These are phyloP conservation scores for Macaria liturata DNA, from an alignment of 2,888 invertebrate genomes.

Conservation along the genomic window DNA sequence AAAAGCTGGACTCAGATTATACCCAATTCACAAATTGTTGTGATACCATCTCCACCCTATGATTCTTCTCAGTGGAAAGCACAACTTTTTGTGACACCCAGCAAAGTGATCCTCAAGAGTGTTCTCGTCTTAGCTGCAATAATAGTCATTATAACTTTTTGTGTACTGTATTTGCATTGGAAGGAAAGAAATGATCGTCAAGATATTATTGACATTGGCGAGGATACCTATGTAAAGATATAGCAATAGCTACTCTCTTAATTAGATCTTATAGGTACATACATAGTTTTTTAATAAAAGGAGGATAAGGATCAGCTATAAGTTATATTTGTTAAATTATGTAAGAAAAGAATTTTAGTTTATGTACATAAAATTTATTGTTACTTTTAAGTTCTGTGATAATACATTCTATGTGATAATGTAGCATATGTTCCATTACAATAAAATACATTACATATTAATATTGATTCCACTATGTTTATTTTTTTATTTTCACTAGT, in stretches of 20 bases:
- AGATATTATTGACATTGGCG: conserved; percentile 76
- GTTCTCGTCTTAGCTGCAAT: conserved; percentile 94
- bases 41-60: conserved; percentile 93
- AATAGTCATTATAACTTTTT: conserved; percentile 91
- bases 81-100: conserved; percentile 97
- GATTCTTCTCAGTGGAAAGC: conserved; percentile 93
- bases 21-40: conserved; percentile 98
- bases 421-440: no score
- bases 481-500: no score
- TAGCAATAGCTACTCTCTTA: neutral
- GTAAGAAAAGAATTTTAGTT: neutral
- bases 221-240: conserved; percentile 66
- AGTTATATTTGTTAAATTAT: no score
- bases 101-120: conserved; percentile 95
- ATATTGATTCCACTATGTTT: no score
- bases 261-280: no score
- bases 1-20: conserved; percentile 95
- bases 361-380: neutral
- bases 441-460: no score
- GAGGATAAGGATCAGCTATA: no score
- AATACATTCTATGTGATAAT: conserved; percentile 21
- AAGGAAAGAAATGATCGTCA: conserved; percentile 87
- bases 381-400: conserved; percentile 30
- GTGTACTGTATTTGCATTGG: conserved; percentile 94
- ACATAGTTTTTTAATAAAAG: no score